Base-by-base conservation (phyloP, 2,113 vertebrate species). In the Semnornis frantzii region DNA sequence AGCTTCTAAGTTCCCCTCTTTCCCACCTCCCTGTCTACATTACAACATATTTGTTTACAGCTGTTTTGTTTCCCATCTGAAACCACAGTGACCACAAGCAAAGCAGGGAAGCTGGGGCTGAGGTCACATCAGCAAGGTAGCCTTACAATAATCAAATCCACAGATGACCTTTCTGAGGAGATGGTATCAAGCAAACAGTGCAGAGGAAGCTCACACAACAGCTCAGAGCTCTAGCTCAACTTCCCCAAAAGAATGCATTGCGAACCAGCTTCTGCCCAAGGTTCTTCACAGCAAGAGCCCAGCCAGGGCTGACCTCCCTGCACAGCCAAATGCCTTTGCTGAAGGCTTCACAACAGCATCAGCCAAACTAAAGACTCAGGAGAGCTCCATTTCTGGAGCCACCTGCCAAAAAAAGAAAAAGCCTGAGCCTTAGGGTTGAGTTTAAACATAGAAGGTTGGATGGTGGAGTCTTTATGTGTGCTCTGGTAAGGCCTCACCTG, bases 151-250 rank as follows among this genome's bases (percentile, higher is more conserved):
- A 34, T 8, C 28, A 55, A 70, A 39, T 18, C 50, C 76, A 44
- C 74, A 65, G 44, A 5, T 81, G 91, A 82, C 92, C 96, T 94
- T 87, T 91, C 82, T 74, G 82, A 46, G 66, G 48, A 5, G 52
- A 71, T 46, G 30, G 20, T 57, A n/a, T 50, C 77, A 62, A n/a
- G 17, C 37, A 12, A 2, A 21, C 20, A 5, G 4, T 74, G 60
- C 79, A 76, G 65, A 81, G 34, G 54, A 90, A 90, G n/a, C 44
- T 37, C 75, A 48, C 37, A 18, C 42, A 50, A 34, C 52, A 27
- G 71, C 27, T 7, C 48, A 2, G 4, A 52, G 62, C 64, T 82
- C n/a, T 48, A 71, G 5, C 52, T 59, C 60, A 10, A 15, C 80
- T 85, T 85, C 62, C 84, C 82, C 52, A 85, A 9, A 85, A 57